Base-by-base conservation (phyloP, 2,888 invertebrate species). In the Fragum fragum region DNA sequence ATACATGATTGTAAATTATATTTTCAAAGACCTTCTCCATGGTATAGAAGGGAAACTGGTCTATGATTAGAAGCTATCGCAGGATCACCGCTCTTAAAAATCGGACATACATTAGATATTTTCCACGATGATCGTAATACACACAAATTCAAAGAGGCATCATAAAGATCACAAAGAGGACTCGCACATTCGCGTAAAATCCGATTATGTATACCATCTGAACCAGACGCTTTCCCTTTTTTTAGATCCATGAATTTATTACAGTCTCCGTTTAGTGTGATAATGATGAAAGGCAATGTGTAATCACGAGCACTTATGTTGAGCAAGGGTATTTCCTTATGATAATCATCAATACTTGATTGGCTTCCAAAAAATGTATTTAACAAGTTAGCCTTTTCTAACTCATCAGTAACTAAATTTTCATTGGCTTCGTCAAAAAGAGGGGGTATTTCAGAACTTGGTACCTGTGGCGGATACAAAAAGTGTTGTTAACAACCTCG, bases 61-160 rank as follows among this genome's bases (percentile, higher is more conserved):
- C 61, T 29, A 18, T 61, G 29, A 32, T 29, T 61, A 9, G 61
- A 61, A 16, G 61, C 6, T 6, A 61, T 14, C 14, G 61, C 26
- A 9, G 61, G 29, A 32, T 61, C 32, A 1, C 32, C 29, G 29
- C 32, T 32, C 29, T 61, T 61, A 29, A 32, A 32, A 29, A 61
- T 61, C 3, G 61, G 61, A 29, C 61, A 61, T 9, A 61, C 32
- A 61, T 61, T 61, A 29, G 61, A 61, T 5, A 61, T 29, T 32
- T 61, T 61, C 61, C 61, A 61, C 1, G 61, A 29, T 1, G 26
- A 18, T 7, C 32, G 61, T 5, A 28, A 16, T 9, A 21, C 9
- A 21, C 61, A 9, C 5, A 14, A 5, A 7, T 18, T 61, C 16
- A 61, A 16, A 5, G 61, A 61, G 1, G 16, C 7, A 32, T 61